phyloP scores from a whole-genome alignment of 2,113 vertebrate genomes.

The Actenoides lindsayi region DNA sequence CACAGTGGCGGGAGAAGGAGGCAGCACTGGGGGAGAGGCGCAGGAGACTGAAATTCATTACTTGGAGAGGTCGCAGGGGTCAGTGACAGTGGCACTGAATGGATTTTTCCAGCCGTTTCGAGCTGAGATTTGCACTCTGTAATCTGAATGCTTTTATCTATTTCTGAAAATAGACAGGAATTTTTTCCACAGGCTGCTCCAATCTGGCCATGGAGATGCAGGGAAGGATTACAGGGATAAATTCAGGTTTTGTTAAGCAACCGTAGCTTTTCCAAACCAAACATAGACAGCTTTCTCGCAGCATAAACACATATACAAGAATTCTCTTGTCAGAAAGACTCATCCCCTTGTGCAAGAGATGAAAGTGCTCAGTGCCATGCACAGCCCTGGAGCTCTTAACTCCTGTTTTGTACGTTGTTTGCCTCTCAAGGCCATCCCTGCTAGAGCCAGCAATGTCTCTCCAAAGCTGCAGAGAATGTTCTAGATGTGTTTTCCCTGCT shows the following conservation, averaged over 20 bases:
- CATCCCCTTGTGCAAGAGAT: conserved; percentile 6
- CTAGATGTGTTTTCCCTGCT: neutral
- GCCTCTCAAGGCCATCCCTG: neutral
- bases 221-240: conserved; percentile 78
- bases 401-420: neutral
- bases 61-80: conserved; percentile 56
- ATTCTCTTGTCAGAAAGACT: neutral
- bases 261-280: conserved; percentile 67
- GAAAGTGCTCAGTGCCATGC: neutral
- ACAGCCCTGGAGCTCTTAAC: neutral
- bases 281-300: conserved; percentile 45
- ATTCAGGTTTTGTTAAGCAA: conserved; percentile 70
- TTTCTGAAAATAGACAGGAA: conserved; percentile 89
- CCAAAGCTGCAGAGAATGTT: conserved; percentile 20
- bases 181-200: conserved; percentile 85
- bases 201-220: conserved; percentile 78
- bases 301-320: neutral
- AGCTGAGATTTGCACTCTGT: conserved; percentile 80
- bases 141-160: conserved; percentile 88
- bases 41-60: conserved; percentile 69
- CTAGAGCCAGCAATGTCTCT: neutral
- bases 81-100: conserved; percentile 69
- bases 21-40: neutral
- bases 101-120: conserved; percentile 82
- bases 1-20: neutral